Evolutionary conservation across 2,888 invertebrate genomes (phyloP), one percentile per base, ranked within the genome.

Genomic region (Ophonus ardosiacus): DNA sequence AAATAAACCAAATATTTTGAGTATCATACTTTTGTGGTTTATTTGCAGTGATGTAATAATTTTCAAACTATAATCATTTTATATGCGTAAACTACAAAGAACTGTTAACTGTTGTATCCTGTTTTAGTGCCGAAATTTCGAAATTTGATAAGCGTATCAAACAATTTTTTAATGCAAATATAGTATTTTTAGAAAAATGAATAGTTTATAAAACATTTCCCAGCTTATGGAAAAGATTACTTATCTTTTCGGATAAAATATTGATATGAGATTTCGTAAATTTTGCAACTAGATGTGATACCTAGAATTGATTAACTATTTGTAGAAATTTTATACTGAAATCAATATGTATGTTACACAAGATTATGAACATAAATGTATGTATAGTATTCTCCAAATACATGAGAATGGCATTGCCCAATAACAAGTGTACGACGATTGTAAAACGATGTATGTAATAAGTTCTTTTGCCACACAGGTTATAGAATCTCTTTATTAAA

Each of bases 91-190:
- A 24, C 13, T n/a, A 31, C 24, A 68, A n/a, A 31, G 31, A 68
- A 68, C 31, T 31, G 21, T 38, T 68, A 68, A 68, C 15, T 40
- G 3, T 74, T 40, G 43, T 13, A 74, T 74, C 71, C 71, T 40
- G 71, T 43, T 74, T 18, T 8, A 18, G 17, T 40, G 17, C 43
- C 43, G 51, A 40, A 74, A 74, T 74, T 74, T 74, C 71, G 71
- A 74, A 74, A 74, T 74, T 40, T 40, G 71, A 74, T 74, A 43
- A 74, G 18, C 7, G 43, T 68, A 38, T 68, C 68, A 38, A 24
- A 15, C 24, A 24, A 24, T 40, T 68, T n/a, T 68, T 24, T 21
- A 68, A 68, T 68, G 38, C 15, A 15, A 18, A 38, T 38, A 63
- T 63, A 61, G 8, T 15, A 18, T 21, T 63, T 63, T 63, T 8